Percentiles rank a stretch among this genome's conserved stretches.
Evolutionary conservation across 2,797 vertebrate genomes (phyloP).

Genomic region (Darevskia nairensis): DNA sequence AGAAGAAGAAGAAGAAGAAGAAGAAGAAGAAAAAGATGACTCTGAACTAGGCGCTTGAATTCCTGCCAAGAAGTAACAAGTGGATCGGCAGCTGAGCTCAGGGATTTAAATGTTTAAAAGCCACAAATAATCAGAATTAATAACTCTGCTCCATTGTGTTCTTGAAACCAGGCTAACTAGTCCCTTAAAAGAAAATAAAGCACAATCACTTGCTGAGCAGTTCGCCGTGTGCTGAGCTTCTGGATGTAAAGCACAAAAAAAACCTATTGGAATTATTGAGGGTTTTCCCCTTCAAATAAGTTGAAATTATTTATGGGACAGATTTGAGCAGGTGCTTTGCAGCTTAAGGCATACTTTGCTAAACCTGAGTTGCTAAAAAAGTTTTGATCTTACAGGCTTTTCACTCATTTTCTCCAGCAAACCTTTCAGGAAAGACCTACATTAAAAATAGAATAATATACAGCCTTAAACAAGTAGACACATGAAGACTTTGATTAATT

Average conservation of each 20-base stretch:
- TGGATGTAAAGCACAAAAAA: not conserved
- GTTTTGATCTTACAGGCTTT: not conserved
- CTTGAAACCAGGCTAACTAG: conserved; percentile 29
- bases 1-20: conserved; percentile 45
- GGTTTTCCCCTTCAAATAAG: not conserved
- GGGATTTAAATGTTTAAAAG: conserved; percentile 49
- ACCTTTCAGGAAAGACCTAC: not conserved
- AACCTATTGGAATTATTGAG: not conserved
- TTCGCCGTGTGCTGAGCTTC: not conserved
- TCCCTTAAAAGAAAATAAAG: not conserved
- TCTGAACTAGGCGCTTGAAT: conserved; percentile 54
- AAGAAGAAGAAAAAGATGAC: conserved; percentile 44
- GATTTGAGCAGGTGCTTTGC: no score
- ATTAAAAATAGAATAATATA: not conserved
- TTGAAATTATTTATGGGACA: not conserved
- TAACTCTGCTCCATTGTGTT: conserved; percentile 1
- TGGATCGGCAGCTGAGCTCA: not conserved
- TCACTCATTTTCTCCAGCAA: not conserved
- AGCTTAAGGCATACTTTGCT: not conserved
- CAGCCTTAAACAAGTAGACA: not conserved
- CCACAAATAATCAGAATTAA: not conserved
- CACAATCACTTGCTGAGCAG: not conserved
- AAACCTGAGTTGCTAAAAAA: not conserved
- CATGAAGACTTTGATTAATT: not conserved
- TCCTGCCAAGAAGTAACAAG: conserved; percentile 50